A percentile compares a stretch with the other conserved stretches of the same genome.
phyloP scores from a whole-genome alignment of 2,888 invertebrate species.

The Idaea aversata region DNA sequence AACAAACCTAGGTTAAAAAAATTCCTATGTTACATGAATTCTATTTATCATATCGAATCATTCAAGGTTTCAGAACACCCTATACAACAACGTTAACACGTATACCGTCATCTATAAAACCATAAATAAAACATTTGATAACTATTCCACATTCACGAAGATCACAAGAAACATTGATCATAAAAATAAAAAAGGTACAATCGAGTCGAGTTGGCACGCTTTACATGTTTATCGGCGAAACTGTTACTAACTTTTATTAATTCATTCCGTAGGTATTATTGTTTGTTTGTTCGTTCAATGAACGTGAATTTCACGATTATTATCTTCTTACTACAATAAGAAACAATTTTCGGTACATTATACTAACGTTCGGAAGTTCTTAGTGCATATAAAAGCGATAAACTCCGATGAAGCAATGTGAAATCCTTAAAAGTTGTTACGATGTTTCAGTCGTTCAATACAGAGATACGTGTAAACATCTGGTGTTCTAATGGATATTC shows the following conservation, averaged over 20 bases:
- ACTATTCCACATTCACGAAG: slow-evolving; percentile 1
- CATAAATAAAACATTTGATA: background rate
- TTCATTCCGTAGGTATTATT: background rate
- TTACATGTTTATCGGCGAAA: background rate
- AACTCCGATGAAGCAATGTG: background rate
- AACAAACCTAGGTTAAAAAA: too few species aligned
- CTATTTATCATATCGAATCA: background rate
- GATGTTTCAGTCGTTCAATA: background rate
- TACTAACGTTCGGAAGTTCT: background rate
- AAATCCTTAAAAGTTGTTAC: background rate
- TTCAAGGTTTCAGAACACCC: background rate
- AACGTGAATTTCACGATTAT: background rate
- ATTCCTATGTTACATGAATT: too few species aligned
- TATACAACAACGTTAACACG: background rate
- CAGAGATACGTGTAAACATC: background rate
- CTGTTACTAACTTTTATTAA: slow-evolving; percentile 1
- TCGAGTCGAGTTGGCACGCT: background rate
- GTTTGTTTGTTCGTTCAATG: slow-evolving; percentile 1
- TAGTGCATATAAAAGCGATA: background rate
- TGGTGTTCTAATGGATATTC: background rate
- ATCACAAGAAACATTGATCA: background rate
- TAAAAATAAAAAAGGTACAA: background rate
- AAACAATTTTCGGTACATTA: background rate
- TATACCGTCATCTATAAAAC: background rate
- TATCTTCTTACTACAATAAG: background rate